phyloP scores from a whole-genome alignment of 2,888 invertebrate species.

The Eupithecia centaureata region DNA sequence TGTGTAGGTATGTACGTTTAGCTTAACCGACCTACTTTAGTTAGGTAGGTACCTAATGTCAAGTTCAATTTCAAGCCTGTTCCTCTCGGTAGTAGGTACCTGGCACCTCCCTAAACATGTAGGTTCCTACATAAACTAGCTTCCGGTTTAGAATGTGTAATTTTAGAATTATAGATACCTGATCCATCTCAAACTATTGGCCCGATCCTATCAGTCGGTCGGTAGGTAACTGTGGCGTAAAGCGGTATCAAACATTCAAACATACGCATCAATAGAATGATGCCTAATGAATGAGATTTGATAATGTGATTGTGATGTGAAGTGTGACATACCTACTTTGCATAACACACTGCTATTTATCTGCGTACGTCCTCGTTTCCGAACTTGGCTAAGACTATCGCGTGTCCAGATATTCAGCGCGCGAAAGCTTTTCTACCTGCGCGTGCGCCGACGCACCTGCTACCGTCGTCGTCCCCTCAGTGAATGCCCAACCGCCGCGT shows the following conservation, averaged over 20 bases:
- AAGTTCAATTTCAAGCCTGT: too few species aligned
- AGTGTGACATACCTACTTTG: not conserved
- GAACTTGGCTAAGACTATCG: not conserved
- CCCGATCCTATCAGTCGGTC: too few species aligned
- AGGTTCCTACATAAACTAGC: not conserved
- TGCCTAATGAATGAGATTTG: too few species aligned
- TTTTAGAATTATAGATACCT: too few species aligned
- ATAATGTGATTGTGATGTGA: not conserved
- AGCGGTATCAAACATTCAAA: not conserved
- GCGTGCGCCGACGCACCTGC: slow-evolving; percentile 47
- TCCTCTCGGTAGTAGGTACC: too few species aligned
- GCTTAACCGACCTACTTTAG: too few species aligned
- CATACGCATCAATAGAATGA: not conserved
- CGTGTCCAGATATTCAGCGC: slow-evolving; percentile 61
- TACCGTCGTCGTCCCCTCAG: slow-evolving; percentile 41
- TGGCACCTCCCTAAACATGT: too few species aligned
- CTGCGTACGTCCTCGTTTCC: slow-evolving; percentile 3
- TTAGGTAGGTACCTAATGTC: too few species aligned
- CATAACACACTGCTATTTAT: not conserved
- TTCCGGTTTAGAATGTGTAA: not conserved
- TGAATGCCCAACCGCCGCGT: slow-evolving; percentile 56
- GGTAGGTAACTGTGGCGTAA: not conserved
- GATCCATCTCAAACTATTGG: too few species aligned
- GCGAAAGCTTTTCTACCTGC: slow-evolving; percentile 61
- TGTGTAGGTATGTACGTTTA: too few species aligned